A percentile compares a stretch with the other conserved stretches of the same genome.
Evolutionary conservation across 1,140 invertebrate species (phyloP).

Genomic region (Rhyacophila brunnea): DNA sequence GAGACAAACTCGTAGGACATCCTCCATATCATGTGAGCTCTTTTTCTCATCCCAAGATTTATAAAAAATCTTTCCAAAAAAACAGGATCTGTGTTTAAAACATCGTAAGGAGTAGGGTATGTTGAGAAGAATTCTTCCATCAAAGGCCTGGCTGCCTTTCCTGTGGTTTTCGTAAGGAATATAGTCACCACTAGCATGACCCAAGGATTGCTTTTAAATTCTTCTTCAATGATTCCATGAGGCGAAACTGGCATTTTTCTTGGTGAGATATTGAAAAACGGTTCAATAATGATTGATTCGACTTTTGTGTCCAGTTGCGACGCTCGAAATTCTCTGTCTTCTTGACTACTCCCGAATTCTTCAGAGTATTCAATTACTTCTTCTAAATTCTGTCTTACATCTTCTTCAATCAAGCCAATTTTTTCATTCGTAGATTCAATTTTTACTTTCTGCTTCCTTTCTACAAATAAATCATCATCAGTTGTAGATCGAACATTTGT

Average conservation of each 20-base stretch:
- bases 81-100: conserved; percentile 43
- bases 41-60: conserved; percentile 50
- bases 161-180: conserved; percentile 56
- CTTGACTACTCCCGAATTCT: not conserved
- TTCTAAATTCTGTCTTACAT: not conserved
- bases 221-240: conserved; percentile 56
- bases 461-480: too few species aligned
- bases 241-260: conserved; percentile 51
- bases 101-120: conserved; percentile 50
- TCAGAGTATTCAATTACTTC: not conserved
- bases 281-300: conserved; percentile 39
- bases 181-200: conserved; percentile 56
- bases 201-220: conserved; percentile 55
- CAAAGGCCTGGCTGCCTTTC: conserved; percentile 46
- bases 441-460: too few species aligned
- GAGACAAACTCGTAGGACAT: conserved; percentile 55
- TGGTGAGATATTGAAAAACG: conserved; percentile 48
- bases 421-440: too few species aligned
- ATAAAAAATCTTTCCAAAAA: conserved; percentile 53
- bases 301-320: conserved; percentile 45
- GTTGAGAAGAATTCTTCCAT: conserved; percentile 53
- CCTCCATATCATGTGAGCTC: conserved; percentile 55
- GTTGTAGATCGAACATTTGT: too few species aligned
- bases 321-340: conserved; percentile 37
- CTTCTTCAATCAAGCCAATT: not conserved